Evolutionary conservation across 1,140 invertebrate species (phyloP), one percentile per base, ranked within the genome.

Genomic region (Ostrea denselamellosa): DNA sequence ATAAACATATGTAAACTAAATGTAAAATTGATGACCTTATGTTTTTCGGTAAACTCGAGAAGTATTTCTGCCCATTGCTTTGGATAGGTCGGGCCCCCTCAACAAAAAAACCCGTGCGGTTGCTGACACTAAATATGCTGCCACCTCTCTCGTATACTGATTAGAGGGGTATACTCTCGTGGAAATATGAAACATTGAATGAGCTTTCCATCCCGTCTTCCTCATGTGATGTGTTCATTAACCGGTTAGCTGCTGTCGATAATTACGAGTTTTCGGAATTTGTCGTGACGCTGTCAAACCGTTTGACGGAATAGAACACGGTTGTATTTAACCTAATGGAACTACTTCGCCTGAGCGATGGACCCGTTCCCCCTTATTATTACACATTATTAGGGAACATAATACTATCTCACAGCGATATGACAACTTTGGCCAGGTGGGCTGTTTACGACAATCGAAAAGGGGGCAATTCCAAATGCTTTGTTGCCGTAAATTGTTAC

Each of bases 1-100:
- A 77, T 77, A 77, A 77, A 77, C 68, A 77, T 77, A 77, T 77
- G 68, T 77, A 77, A 77, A 77, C 25, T 22, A 77, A 77, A 77
- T 77, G 68, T 77, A 77, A 77, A 77, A 25, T 77, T 77, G 68
- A 77, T 77, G 68, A 25, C 28, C 68, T 77, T 77, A 28, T 34
- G 22, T 22, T 25, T n/a, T 77, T 77, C 8, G 14, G 25, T 12
- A 25, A 77, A 77, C 68, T 25, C 68, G 68, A 22, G 68, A 28
- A 8, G 68, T 34, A 28, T 12, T 34, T 7, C 22, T 77, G 68
- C 68, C 28, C 68, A 77, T 8, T 77, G 14, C 28, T 77, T 62
- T 44, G 34, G 34, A 44, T 44, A 5, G 5, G 34, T 44, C 58
- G 58, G 5, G 17, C 10, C 5, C 14, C 14, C n/a, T 19, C 9